Evolutionary conservation across 2,797 vertebrate species (phyloP).

Genomic region (Centroberyx gerrardi): DNA sequence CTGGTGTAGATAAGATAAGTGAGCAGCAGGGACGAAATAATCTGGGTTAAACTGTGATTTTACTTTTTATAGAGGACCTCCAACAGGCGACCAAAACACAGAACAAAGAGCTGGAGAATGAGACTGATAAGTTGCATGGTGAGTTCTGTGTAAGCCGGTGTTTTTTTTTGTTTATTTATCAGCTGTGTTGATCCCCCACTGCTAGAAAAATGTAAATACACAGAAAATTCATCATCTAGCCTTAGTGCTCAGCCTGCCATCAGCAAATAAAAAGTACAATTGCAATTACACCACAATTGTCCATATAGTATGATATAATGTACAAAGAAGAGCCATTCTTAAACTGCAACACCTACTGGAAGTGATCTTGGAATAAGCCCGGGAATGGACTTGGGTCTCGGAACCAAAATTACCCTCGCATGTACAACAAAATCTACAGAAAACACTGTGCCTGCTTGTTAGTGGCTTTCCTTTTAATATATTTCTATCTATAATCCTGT

Average conservation of each 20-base stretch:
- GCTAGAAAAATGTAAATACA: background rate
- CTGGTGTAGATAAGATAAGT: too few species aligned
- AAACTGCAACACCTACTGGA: too few species aligned
- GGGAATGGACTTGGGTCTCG: too few species aligned
- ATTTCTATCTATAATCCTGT: background rate
- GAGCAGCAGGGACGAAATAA: background rate
- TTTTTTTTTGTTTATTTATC: background rate
- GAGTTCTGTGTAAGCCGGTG: constrained; percentile 41
- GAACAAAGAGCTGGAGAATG: constrained; percentile 80
- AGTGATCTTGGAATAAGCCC: too few species aligned
- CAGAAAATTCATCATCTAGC: background rate
- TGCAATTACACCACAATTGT: background rate
- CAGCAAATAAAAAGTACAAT: background rate
- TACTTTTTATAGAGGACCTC: constrained; percentile 77
- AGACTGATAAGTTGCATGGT: constrained; percentile 82
- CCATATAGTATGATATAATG: too few species aligned
- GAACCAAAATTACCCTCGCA: too few species aligned
- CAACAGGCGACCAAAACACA: constrained; percentile 80
- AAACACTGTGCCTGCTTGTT: background rate
- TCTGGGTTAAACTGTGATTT: constrained; percentile 1
- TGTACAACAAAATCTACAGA: background rate
- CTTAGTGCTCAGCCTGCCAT: background rate
- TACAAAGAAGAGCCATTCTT: background rate
- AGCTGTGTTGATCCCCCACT: background rate
- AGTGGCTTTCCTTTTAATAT: background rate